Conservation (phyloP, 2,888 invertebrate genomes). For the Sarcophaga caerulescens region DNA sequence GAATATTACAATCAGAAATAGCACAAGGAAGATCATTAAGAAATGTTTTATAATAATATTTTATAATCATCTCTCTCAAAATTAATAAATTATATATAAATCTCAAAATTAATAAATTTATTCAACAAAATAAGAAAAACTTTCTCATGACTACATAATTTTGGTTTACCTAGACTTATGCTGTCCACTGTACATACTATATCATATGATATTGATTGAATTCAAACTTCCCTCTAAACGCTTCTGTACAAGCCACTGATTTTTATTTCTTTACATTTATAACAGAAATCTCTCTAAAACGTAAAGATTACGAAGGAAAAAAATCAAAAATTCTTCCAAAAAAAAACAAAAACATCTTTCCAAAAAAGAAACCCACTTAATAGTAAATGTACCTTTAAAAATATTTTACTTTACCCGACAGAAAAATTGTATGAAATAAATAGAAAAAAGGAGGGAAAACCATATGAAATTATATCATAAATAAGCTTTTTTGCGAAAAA, state of each 20-base stretch:
- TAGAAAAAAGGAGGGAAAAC: neutral
- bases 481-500: constrained; percentile 37
- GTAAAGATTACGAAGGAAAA: constrained; percentile 9
- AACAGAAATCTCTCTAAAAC: constrained; percentile 25
- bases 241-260: constrained; percentile 34
- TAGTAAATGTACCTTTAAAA: constrained; percentile 42
- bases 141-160: no score
- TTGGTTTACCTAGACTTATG: no score
- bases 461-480: constrained; percentile 48
- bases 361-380: constrained; percentile 5
- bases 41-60: no score
- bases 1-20: no score
- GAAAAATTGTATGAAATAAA: neutral
- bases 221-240: neutral
- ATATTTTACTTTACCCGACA: neutral
- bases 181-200: no score
- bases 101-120: no score
- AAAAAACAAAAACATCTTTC: neutral
- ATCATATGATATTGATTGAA: constrained; percentile 9
- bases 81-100: no score
- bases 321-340: constrained; percentile 52
- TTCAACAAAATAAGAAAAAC: no score
- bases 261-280: constrained; percentile 29
- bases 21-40: no score
- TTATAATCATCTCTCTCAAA: no score